Base-by-base conservation (phyloP, 2,113 vertebrate genomes). In the Fulmarus glacialis region DNA sequence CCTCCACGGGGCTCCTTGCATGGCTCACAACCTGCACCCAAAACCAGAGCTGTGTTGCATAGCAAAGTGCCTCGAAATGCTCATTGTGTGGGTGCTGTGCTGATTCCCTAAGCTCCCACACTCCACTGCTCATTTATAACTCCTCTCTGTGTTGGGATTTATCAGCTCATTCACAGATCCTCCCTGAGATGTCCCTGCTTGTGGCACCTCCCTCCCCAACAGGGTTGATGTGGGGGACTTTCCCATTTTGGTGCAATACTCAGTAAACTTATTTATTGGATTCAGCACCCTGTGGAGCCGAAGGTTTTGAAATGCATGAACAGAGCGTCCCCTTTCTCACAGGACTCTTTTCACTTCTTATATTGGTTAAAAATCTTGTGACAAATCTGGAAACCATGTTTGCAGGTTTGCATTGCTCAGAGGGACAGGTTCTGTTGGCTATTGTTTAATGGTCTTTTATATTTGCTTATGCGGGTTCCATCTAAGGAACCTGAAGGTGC, bases 71-170 rank as follows among this genome's bases (percentile, higher is more conserved):
- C 78, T 94, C 23, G 1, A 73, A 92, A 74, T 58, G 34, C 43
- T 91, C 53, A 15, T 7, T 42, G 58, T 4, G 80, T 87, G 81
- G 81, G 89, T 77, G n/a, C 70, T 94, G 78, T 78, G 82, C 83
- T 42, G 53, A 75, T 87, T 96, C 83, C 29, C 60, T 53, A 15
- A 91, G 53, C 73, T 89, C 59, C 87, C 47, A 66, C 75, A 2
- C 55, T 53, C 53, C 2, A 6, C 56, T 93, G 89, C 93, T 97
- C 91, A 96, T 96, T 97, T 96, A 30, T 91, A 79, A 93, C 85
- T 94, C 45, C 19, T 83, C 53, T 86, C 82, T 56, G 13, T 42
- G 21, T 3, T 82, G 36, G 38, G 70, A 79, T 93, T 94, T 85
- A 82, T 82, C 83, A 87, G 40, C 91, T 95, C 26, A 13, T 93